Evolutionary conservation across 2,888 invertebrate genomes (phyloP), one percentile per base, ranked within the genome.

Genomic region (Mesorhabditis spiculigera): DNA sequence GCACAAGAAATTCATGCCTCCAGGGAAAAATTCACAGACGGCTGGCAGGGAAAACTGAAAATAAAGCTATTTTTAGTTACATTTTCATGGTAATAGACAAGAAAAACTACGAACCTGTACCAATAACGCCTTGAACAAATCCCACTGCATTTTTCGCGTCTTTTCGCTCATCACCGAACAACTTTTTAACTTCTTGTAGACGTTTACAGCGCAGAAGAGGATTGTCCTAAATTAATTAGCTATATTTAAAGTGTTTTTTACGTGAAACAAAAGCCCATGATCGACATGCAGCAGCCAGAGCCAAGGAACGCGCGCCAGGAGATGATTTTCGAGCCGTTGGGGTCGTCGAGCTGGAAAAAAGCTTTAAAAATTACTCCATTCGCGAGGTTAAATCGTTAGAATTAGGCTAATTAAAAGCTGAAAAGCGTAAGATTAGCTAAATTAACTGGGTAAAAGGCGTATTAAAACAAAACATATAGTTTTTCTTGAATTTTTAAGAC

Each of bases 31-130:
- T 3, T 50, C 58, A 50, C 58, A 50, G n/a, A 50, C 10, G 8
- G 58, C 58, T 10, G 58, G 58, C 58, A 50, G 10, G 58, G 58
- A 50, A 50, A 50, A 50, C 58, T 50, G 50, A 50, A 50, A 50
- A 13, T 50, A 13, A n/a, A 13, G 8, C 58, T 50, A n/a, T 50
- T 50, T 50, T 28, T 28, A 28, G 28, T 28, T 28, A 28, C 3
- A 28, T 28, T 28, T 28, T 28, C 28, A 28, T 28, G 28, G 28
- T 28, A 1, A 28, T 28, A 28, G 28, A 28, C 28, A 28, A 1
- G 28, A 28, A 28, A 28, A 28, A 28, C 28, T 28, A 28, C 28
- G 8, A 13, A 50, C 58, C 58, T 50, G 58, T 3, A 50, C 58
- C 8, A 50, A n/a, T 50, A 50, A 50, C 1, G 58, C 58, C n/a